Evolutionary conservation across 2,888 invertebrate species (phyloP).

Genomic region (Gortyna flavago): DNA sequence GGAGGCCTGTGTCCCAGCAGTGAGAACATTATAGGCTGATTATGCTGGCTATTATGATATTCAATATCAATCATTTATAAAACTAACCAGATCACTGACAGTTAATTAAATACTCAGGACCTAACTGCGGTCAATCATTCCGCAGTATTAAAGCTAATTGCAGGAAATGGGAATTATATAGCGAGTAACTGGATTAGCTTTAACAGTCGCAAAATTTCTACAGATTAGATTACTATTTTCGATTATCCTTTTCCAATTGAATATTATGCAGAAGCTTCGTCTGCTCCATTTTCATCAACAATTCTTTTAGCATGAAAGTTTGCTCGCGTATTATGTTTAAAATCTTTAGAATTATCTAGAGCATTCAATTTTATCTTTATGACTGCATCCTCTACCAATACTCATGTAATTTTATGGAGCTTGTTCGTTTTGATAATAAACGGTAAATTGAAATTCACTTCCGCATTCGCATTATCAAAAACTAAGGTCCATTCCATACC

Average conservation of each 20-base stretch:
- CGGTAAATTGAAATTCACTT: background rate
- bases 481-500: background rate
- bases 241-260: constrained; percentile 11
- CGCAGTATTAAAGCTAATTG: constrained; percentile 34
- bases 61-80: background rate
- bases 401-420: background rate
- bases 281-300: background rate
- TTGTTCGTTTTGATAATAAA: background rate
- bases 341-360: background rate
- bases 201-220: background rate
- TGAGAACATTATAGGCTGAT: background rate
- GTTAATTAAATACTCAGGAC: constrained; percentile 6
- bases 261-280: background rate
- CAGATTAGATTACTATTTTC: background rate
- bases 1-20: background rate
- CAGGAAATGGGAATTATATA: constrained; percentile 42
- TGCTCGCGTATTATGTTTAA: background rate
- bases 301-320: background rate
- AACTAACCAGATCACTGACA: background rate
- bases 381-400: background rate
- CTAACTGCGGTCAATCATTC: constrained; percentile 11
- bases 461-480: background rate
- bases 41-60: background rate
- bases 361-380: background rate
- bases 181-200: constrained; percentile 7